These are phyloP conservation scores for Pipistrellus pipistrellus DNA, from an alignment of 2,797 vertebrate genomes.

Conservation along the genomic window DNA sequence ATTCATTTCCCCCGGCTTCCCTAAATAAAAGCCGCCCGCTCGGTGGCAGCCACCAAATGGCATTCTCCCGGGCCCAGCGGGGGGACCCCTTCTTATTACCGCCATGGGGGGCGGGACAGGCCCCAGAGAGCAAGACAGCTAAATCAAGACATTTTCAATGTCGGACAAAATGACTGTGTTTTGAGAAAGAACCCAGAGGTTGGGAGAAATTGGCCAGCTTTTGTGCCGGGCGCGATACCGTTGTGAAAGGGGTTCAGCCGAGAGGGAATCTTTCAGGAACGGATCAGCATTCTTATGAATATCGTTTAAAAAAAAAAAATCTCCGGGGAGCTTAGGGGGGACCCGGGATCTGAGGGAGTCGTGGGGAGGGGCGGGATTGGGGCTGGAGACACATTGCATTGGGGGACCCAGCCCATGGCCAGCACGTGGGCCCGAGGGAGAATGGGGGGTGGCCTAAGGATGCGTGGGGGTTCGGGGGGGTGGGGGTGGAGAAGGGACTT, in stretches of 20 bases:
- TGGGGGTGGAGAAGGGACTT: background rate
- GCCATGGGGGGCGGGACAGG: slow-evolving; percentile 96
- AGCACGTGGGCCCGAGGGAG: slow-evolving; percentile 27
- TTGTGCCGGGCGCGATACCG: slow-evolving; percentile 89
- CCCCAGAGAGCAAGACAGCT: slow-evolving; percentile 99
- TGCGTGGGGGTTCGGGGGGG: slow-evolving; percentile 21
- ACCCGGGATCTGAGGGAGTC: slow-evolving; percentile 37
- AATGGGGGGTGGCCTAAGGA: slow-evolving; percentile 18
- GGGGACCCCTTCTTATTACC: slow-evolving; percentile 99
- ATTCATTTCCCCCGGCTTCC: slow-evolving; percentile 98
- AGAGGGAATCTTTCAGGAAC: slow-evolving; percentile 83
- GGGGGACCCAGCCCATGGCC: slow-evolving; percentile 21
- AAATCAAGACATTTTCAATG: slow-evolving; percentile 99
- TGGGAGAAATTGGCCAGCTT: slow-evolving; percentile 90
- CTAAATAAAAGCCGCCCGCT: slow-evolving; percentile 99
- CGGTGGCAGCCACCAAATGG: slow-evolving; percentile 99
- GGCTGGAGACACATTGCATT: slow-evolving; percentile 68
- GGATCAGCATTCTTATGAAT: slow-evolving; percentile 86
- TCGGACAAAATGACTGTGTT: slow-evolving; percentile 99
- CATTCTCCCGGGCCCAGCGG: slow-evolving; percentile 99
- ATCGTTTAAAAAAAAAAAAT: slow-evolving; percentile 84
- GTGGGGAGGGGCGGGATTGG: background rate
- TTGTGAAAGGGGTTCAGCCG: slow-evolving; percentile 90
- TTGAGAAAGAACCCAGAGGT: slow-evolving; percentile 92
- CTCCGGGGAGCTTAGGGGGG: slow-evolving; percentile 85